Conservation (phyloP, 2,113 vertebrate genomes). For the Maccullochella peelii region DNA sequence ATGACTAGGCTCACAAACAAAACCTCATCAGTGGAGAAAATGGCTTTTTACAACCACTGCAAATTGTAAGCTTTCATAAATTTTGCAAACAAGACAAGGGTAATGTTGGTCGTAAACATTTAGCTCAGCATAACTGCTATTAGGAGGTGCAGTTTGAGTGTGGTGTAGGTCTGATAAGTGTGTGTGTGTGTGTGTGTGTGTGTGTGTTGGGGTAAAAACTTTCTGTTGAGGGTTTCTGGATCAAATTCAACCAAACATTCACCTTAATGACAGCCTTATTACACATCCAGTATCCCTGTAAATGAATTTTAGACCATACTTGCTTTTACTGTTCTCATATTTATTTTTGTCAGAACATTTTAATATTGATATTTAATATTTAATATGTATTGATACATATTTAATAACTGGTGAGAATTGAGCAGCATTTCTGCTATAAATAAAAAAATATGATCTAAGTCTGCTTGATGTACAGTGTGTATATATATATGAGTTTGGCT, state of each 20-base stretch:
- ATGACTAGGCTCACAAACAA: conserved; percentile 53
- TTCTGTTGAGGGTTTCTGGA: conserved; percentile 9
- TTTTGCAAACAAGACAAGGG: conserved; percentile 62
- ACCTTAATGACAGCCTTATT: not conserved
- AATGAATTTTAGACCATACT: conserved; percentile 1
- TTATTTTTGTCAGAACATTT: conserved; percentile 1
- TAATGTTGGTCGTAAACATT: conserved; percentile 55
- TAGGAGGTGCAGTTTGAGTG: conserved; percentile 8
- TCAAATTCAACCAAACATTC: not conserved
- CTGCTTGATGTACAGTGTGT: not conserved
- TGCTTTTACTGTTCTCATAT: not conserved
- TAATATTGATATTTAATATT: conserved; percentile 5
- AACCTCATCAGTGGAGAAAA: conserved; percentile 66
- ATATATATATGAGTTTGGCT: not conserved
- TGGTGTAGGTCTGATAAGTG: conserved; percentile 11
- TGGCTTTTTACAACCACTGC: conserved; percentile 60
- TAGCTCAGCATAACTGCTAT: conserved; percentile 42
- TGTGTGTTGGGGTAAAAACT: not conserved
- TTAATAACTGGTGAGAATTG: not conserved
- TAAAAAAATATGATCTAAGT: not conserved
- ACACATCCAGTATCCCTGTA: not conserved
- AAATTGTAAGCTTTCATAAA: conserved; percentile 63
- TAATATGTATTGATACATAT: conserved; percentile 3
- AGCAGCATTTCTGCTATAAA: not conserved
- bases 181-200: not conserved